Evolutionary conservation across 2,113 vertebrate genomes (phyloP).

Genomic region (Mirza zaza): DNA sequence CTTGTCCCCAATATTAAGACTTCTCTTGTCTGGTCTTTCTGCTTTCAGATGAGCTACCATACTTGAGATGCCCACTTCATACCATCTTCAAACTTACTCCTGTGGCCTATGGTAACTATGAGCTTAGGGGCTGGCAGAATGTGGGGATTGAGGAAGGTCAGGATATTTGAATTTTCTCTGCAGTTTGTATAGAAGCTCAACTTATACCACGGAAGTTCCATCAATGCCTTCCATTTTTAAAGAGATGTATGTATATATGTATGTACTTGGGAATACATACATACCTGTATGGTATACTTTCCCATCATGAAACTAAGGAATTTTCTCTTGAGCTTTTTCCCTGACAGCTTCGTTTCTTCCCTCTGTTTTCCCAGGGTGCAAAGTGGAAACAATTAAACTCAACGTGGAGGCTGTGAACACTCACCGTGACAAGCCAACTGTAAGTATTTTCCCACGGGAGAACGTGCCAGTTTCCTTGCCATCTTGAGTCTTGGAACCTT

Average conservation of each 20-base stretch:
- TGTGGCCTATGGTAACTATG: slow-evolving; percentile 93
- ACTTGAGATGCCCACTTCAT: slow-evolving; percentile 96
- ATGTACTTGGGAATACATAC: too few relatives aligned
- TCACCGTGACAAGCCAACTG: slow-evolving; percentile 93
- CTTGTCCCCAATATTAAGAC: neutral
- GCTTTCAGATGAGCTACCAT: slow-evolving; percentile 93
- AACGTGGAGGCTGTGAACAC: slow-evolving; percentile 97
- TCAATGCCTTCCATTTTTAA: neutral
- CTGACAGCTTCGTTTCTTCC: neutral
- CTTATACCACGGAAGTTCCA: neutral
- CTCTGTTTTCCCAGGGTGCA: slow-evolving; percentile 88
- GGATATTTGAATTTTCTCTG: neutral
- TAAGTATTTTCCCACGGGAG: slow-evolving; percentile 82
- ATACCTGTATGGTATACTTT: neutral
- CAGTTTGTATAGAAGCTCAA: neutral
- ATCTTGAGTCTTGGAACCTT: neutral
- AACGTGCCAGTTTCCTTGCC: neutral
- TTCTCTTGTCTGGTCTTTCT: neutral
- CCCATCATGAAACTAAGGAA: neutral
- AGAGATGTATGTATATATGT: neutral
- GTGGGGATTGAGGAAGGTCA: neutral
- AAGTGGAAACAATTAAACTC: slow-evolving; percentile 93
- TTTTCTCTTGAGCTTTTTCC: neutral
- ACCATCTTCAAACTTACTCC: slow-evolving; percentile 95
- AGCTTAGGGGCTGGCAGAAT: neutral